Base-by-base conservation (phyloP, 2,113 vertebrate species). In the Trachemys scripta region DNA sequence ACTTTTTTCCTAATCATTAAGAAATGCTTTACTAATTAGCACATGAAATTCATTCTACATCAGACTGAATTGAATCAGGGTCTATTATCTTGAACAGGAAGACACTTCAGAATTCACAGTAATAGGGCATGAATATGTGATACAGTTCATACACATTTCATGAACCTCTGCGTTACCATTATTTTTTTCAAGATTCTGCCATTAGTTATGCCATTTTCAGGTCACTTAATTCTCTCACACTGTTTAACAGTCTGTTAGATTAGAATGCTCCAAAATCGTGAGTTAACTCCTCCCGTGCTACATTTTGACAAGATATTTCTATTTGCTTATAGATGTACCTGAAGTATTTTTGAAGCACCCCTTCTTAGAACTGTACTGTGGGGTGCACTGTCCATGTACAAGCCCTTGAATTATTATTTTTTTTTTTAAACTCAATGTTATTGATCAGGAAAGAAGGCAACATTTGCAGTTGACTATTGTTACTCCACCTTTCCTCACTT, bases 1-100 rank as follows among this genome's bases (percentile, higher is more conserved):
- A 96, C 97, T 98, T 98, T 98, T 93, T 95, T 96, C 97, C 89
- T 98, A 98, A 98, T 98, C 98, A 98, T 98, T 98, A 98, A 98
- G 97, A 98, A 98, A 98, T 98, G 98, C 97, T 98, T 98, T 98
- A 97, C 98, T 98, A 98, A 98, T 98, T 98, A 98, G 97, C 98
- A 97, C 97, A 97, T 98, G 98, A 97, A 98, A 98, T 98, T 98
- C 98, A 98, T 98, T 97, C 97, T 95, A 96, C 98, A 98, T 98
- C 98, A 98, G 97, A 97, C 98, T 97, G 98, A 98, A 98, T 97
- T 98, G 98, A 98, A 98, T 98, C 98, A 98, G 98, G 98, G 97
- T 96, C 98, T 98, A 98, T 98, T 98, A 98, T 98, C 98, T 97
- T 95, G 96, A 98, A 97, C 96, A 98, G 98, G 97, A 85, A 98